Percentiles rank a stretch among this genome's conserved stretches.
Evolutionary conservation across 30 jellyfish, hydroid and myxozoan genomes (phyloP).

Genomic region (Aurelia sp.): DNA sequence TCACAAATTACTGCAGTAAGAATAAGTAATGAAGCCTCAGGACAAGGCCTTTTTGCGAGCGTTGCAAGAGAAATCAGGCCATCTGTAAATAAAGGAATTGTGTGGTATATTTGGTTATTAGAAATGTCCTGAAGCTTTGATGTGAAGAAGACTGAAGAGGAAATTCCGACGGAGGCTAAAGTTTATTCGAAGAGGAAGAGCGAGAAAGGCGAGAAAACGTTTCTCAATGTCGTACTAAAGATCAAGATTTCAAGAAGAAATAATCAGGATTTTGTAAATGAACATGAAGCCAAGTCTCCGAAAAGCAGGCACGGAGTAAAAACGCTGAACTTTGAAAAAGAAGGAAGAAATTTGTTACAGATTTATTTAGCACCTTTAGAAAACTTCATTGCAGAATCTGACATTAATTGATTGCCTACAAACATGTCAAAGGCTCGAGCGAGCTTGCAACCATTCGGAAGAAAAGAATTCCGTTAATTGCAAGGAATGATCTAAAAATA

Average conservation of each 20-base stretch:
- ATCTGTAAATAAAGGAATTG: not conserved
- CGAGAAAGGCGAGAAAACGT: not conserved
- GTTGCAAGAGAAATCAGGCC: not conserved
- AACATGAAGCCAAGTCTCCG: too few species aligned
- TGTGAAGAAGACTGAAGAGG: not conserved
- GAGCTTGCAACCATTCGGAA: not conserved
- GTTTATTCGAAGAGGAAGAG: too few species aligned
- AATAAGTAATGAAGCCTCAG: slow-evolving; percentile 50
- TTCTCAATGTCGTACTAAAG: not conserved
- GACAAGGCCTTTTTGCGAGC: not conserved
- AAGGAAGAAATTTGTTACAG: too few species aligned
- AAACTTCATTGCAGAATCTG: too few species aligned
- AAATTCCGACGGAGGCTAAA: too few species aligned
- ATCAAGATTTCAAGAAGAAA: too few species aligned
- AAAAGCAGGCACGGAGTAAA: too few species aligned
- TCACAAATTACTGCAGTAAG: slow-evolving; percentile 55
- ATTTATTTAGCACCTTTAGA: too few species aligned
- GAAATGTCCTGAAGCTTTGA: not conserved
- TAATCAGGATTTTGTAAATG: too few species aligned
- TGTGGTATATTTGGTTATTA: not conserved
- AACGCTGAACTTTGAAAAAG: too few species aligned
- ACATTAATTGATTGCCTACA: too few species aligned
- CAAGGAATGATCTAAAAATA: not conserved
- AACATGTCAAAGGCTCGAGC: too few species aligned
- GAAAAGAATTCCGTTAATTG: not conserved